These are phyloP conservation scores for Nineta flava DNA, from an alignment of 2,888 invertebrate species.

Conservation along the genomic window DNA sequence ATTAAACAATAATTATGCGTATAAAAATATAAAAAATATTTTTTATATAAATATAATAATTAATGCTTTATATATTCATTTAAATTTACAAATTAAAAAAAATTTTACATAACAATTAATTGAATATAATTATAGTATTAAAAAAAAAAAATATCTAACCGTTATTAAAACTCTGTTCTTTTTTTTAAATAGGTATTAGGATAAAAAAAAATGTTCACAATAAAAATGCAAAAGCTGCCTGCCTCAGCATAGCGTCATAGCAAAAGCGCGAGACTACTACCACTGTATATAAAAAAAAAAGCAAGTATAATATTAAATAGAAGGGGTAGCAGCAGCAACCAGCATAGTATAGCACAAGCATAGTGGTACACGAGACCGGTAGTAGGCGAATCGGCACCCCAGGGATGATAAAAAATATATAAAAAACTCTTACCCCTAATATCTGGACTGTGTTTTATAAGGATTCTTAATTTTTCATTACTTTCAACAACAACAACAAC, in stretches of 20 bases:
- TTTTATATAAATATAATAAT: too few relatives aligned
- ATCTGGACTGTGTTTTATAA: conserved; percentile 1
- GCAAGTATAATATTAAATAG: background rate
- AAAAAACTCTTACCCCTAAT: conserved; percentile 4
- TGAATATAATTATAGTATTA: too few relatives aligned
- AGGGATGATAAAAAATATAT: conserved; percentile 4
- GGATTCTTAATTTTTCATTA: conserved; percentile 3
- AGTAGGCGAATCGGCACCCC: conserved; percentile 3
- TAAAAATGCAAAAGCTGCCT: conserved; percentile 20
- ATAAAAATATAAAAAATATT: too few relatives aligned
- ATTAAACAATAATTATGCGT: too few relatives aligned
- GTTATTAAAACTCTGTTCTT: conserved; percentile 10
- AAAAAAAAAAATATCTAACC: too few relatives aligned
- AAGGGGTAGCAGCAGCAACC: conserved; percentile 5
- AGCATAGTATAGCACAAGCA: too few relatives aligned
- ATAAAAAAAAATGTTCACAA: conserved; percentile 15
- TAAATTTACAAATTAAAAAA: too few relatives aligned
- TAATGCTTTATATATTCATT: too few relatives aligned
- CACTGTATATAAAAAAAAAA: too few relatives aligned
- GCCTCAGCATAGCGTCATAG: conserved; percentile 3
- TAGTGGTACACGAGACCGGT: background rate
- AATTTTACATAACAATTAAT: too few relatives aligned
- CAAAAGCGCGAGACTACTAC: too few relatives aligned
- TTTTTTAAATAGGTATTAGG: background rate
- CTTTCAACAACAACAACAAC: too few relatives aligned